phyloP scores from a whole-genome alignment of 2,113 vertebrate species.

The Tonatia bakeri region DNA sequence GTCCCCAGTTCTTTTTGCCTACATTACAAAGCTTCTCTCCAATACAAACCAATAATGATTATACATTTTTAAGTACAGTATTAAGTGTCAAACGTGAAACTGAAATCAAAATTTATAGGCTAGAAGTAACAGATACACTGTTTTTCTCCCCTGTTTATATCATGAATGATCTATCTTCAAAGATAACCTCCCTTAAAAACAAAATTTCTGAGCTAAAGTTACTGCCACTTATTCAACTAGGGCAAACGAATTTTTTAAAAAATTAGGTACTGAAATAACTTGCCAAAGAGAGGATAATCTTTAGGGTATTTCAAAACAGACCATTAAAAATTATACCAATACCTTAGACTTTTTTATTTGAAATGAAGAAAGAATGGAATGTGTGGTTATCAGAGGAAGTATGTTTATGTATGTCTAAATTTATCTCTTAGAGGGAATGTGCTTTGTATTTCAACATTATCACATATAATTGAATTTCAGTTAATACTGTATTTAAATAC shows the following conservation, averaged over 20 bases:
- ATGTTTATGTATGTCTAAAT: not conserved
- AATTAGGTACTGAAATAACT: slow-evolving; percentile 9
- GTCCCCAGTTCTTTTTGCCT: not conserved
- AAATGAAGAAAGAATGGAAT: not conserved
- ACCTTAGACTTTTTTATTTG: not conserved
- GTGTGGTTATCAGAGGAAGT: not conserved
- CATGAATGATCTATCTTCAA: slow-evolving; percentile 14
- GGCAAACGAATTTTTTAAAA: not conserved
- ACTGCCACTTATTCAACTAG: not conserved
- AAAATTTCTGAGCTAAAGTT: slow-evolving; percentile 15
- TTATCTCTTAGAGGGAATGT: not conserved
- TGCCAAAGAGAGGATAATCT: not conserved
- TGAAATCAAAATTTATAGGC: slow-evolving; percentile 9
- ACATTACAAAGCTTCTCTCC: not conserved
- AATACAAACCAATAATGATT: slow-evolving; percentile 11
- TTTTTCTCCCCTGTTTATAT: not conserved
- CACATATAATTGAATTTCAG: not conserved
- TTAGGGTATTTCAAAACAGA: not conserved
- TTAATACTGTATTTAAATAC: slow-evolving; percentile 4
- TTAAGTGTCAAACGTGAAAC: not conserved
- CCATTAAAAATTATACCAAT: not conserved
- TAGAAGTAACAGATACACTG: slow-evolving; percentile 1
- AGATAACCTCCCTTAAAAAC: slow-evolving; percentile 29
- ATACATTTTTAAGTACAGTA: not conserved
- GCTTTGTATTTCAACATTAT: slow-evolving; percentile 25